Conservation (phyloP, 1,140 invertebrate species). For the Pseudoatta argentina region DNA sequence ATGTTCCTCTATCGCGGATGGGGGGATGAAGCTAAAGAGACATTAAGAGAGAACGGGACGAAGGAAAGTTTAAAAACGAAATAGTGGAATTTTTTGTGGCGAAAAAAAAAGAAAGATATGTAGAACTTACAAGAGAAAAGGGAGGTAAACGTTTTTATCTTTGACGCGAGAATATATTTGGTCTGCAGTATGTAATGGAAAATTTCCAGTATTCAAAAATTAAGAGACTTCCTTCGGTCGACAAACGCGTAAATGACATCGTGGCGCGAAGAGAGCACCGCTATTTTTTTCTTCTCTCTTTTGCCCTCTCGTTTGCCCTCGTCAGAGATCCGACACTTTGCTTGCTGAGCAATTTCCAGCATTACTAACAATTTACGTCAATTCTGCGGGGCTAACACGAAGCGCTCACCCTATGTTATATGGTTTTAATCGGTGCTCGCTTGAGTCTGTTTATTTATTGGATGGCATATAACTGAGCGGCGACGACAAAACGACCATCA, state of each 20-base stretch:
- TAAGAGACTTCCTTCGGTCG: neutral
- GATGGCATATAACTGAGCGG: constrained; percentile 31
- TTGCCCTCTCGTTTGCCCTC: neutral
- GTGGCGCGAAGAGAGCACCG: neutral
- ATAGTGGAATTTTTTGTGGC: constrained; percentile 4
- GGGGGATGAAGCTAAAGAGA: constrained; percentile 9
- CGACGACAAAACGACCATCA: constrained; percentile 39
- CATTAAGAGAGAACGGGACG: neutral
- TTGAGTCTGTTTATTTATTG: constrained; percentile 33
- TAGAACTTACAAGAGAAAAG: no score
- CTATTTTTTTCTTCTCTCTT: neutral
- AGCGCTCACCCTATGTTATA: neutral
- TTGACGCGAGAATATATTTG: neutral
- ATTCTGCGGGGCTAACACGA: constrained; percentile 41
- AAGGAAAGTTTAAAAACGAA: neutral
- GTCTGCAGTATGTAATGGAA: constrained; percentile 12
- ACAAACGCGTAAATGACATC: constrained; percentile 32
- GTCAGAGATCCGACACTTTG: constrained; percentile 36
- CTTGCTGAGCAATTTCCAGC: constrained; percentile 40
- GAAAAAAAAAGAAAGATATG: neutral
- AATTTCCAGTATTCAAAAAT: constrained; percentile 40
- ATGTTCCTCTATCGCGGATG: neutral
- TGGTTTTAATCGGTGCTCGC: constrained; percentile 28
- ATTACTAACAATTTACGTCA: constrained; percentile 57
- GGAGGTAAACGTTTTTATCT: neutral